These are phyloP conservation scores for Cryptotis parvus DNA, from an alignment of 2,113 vertebrate genomes.

Conservation along the genomic window DNA sequence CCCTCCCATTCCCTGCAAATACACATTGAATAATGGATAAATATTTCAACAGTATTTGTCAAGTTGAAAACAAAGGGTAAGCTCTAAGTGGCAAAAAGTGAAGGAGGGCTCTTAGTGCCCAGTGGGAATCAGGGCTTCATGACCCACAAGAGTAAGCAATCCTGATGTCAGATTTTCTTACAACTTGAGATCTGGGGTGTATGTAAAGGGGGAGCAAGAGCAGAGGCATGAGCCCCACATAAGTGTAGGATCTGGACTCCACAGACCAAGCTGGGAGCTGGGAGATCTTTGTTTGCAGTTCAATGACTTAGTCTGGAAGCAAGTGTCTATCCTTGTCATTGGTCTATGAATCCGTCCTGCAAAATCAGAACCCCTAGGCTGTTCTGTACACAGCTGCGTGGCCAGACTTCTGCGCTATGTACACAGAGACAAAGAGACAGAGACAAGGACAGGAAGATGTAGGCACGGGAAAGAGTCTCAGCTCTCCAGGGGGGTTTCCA, in stretches of 20 bases:
- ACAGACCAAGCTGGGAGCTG: neutral
- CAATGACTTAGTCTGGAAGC: neutral
- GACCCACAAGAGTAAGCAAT: neutral
- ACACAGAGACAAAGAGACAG: neutral
- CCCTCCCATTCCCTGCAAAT: neutral
- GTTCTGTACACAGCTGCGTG: neutral
- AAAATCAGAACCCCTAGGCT: neutral
- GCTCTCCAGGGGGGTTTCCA: neutral
- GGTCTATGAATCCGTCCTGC: neutral
- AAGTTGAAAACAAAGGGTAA: neutral
- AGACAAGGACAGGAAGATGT: no score
- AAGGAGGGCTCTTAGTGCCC: neutral
- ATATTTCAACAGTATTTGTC: slow-evolving; percentile 1
- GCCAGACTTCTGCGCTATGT: neutral
- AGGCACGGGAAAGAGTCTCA: neutral
- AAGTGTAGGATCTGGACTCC: neutral
- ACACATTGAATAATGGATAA: neutral
- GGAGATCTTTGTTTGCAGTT: slow-evolving; percentile 13
- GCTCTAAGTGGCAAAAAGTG: neutral
- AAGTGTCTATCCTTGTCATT: neutral
- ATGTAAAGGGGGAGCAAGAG: neutral
- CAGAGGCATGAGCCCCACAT: neutral
- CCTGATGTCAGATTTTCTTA: neutral
- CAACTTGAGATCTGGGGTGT: neutral
- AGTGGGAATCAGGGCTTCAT: neutral